Conservation (phyloP, 1,140 invertebrate species). For the Drosophila quadrilineata region DNA sequence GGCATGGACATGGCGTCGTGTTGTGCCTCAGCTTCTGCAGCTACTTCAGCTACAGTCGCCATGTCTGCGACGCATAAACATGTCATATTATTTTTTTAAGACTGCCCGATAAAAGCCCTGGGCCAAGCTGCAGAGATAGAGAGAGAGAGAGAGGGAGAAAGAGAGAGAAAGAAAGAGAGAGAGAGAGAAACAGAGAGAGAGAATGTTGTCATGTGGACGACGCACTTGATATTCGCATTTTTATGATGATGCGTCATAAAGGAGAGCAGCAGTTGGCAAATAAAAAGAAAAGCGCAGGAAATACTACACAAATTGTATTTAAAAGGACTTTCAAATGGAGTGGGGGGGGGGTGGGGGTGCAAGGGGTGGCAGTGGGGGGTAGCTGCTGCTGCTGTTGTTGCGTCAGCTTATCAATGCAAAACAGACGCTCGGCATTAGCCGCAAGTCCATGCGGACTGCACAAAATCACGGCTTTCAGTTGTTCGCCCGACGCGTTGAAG, state of each 20-base stretch:
- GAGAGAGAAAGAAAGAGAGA: too few species aligned
- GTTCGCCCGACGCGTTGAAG: constrained; percentile 56
- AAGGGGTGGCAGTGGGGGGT: not conserved
- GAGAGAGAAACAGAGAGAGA: too few species aligned
- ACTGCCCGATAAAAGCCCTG: constrained; percentile 64
- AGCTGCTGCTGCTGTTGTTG: not conserved
- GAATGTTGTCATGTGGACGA: constrained; percentile 27
- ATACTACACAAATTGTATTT: too few species aligned
- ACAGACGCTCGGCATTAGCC: constrained; percentile 57
- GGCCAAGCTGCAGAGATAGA: not conserved
- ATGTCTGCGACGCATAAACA: constrained; percentile 59
- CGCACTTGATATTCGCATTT: constrained; percentile 45
- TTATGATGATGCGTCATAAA: constrained; percentile 69
- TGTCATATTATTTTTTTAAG: constrained; percentile 75
- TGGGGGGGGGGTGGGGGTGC: not conserved
- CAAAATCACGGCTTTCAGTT: constrained; percentile 34
- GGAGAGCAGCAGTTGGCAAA: constrained; percentile 18
- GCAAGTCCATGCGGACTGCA: constrained; percentile 38
- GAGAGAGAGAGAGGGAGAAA: too few species aligned
- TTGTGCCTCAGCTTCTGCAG: constrained; percentile 5
- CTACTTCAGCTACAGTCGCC: not conserved
- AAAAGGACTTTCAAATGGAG: constrained; percentile 29
- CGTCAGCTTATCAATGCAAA: constrained; percentile 73
- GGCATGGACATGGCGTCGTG: constrained; percentile 13
- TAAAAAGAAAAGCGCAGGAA: constrained; percentile 9